Conservation (phyloP, 2,888 invertebrate genomes). For the Acanthopleura granulata region DNA sequence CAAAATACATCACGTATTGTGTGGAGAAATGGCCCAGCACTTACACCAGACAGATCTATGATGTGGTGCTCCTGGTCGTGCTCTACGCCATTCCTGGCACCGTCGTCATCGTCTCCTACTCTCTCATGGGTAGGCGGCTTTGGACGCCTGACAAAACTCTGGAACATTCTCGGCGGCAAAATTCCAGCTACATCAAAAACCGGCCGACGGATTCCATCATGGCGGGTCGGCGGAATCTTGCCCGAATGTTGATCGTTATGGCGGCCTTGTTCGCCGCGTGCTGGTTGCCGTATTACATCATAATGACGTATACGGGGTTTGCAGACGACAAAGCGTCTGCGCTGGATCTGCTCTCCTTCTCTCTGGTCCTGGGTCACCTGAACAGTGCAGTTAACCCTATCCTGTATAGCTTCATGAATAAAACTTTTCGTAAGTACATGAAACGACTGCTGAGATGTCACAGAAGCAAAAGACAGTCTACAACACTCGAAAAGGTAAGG, state of each 20-base stretch:
- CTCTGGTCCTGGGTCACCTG: conserved; percentile 80
- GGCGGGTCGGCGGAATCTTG: conserved; percentile 81
- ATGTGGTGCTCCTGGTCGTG: conserved; percentile 79
- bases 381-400: conserved; percentile 84
- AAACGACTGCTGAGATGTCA: conserved; percentile 30
- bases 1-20: conserved; percentile 68
- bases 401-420: conserved; percentile 82
- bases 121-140: conserved; percentile 71
- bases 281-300: conserved; percentile 84
- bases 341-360: conserved; percentile 73
- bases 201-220: conserved; percentile 58
- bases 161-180: conserved; percentile 23
- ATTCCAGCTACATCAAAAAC: conserved; percentile 23
- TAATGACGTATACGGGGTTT: conserved; percentile 78
- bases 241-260: conserved; percentile 81
- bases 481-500: neutral
- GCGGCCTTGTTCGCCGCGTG: conserved; percentile 83
- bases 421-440: conserved; percentile 73
- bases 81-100: conserved; percentile 82
- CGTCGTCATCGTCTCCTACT: conserved; percentile 68
- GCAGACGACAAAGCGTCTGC: conserved; percentile 66
- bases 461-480: neutral
- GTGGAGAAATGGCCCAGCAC: conserved; percentile 76
- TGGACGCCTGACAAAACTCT: conserved; percentile 46
- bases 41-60: conserved; percentile 73